Conservation (phyloP, 2,888 invertebrate genomes). For the Agrotis ipsilon region DNA sequence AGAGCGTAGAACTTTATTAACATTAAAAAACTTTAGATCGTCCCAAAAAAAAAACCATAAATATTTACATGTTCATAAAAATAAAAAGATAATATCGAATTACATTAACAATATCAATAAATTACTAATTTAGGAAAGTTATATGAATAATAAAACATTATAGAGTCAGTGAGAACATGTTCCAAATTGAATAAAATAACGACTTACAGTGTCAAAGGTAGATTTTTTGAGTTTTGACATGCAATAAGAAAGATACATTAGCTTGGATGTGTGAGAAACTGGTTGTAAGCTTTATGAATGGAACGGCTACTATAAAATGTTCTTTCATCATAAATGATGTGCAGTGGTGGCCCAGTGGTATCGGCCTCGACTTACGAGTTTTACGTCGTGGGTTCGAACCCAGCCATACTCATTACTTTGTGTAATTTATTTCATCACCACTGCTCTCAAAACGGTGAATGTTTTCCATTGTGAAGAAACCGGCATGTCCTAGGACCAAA, state of each 20-base stretch:
- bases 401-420: too few species aligned
- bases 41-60: slow-evolving; percentile 22
- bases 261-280: neutral
- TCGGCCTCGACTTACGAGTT: too few species aligned
- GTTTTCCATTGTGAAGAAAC: too few species aligned
- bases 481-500: too few species aligned
- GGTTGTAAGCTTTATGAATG: slow-evolving; percentile 29
- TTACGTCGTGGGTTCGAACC: too few species aligned
- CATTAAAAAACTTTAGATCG: neutral
- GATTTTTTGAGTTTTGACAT: slow-evolving; percentile 19
- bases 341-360: too few species aligned
- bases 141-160: slow-evolving; percentile 52
- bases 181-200: slow-evolving; percentile 46
- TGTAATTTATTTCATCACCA: too few species aligned
- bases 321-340: too few species aligned
- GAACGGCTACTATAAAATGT: neutral
- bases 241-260: slow-evolving; percentile 7
- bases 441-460: too few species aligned
- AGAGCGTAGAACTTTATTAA: slow-evolving; percentile 15
- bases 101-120: slow-evolving; percentile 39
- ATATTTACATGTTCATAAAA: slow-evolving; percentile 11
- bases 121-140: slow-evolving; percentile 51
- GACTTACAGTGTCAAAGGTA: slow-evolving; percentile 47
- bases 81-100: slow-evolving; percentile 37
- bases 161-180: slow-evolving; percentile 27